Base-by-base conservation (phyloP, 2,113 vertebrate species). In the Mus pahari region DNA sequence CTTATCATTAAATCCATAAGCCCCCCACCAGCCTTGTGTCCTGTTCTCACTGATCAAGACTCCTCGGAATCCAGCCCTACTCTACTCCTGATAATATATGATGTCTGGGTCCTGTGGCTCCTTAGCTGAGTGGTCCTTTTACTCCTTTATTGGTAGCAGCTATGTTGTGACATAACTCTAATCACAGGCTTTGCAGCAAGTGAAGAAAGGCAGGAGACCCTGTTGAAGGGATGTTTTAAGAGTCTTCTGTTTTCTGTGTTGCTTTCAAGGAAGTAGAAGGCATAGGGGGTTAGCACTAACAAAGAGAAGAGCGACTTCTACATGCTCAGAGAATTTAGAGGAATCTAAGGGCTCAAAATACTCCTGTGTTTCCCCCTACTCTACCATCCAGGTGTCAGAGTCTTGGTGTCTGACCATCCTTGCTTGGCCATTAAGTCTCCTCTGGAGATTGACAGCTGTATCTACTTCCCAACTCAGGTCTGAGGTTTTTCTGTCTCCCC, bases 341-440 rank as follows among this genome's bases (percentile, higher is more conserved):
- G 45, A 86, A 22, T 70, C 20, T 79, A 42, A n/a, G 50, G n/a
- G 17, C 53, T 90, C 53, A 90, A 90, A 93, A 55, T 71, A 93
- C 2, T 86, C 33, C 16, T 45, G n/a, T 53, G 60, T 16, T 10
- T 93, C 64, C 42, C 19, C 53, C 73, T 28, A 48, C 58, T 73
- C 71, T n/a, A 68, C 66, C 71, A 39, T 39, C 84, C 68, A 78
- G 78, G 73, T n/a, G 36, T 71, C 36, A 90, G 78, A 89, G 39
- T 86, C 86, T 89, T 89, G 64, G 20, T 79, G 78, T 53, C 20
- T 42, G 22, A 89, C 5, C 64, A 71, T 12, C 53, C 73, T 24
- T 75, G 12, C 24, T 42, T 66, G 68, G 42, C 55, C 26, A 86
- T 71, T 93, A 45, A 86, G 64, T 90, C 55, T 86, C 86, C 79